Percentiles rank a stretch among this genome's conserved stretches.
These are phyloP conservation scores for Monarcha castaneiventris DNA, from an alignment of 2,113 vertebrate species.

Conservation along the genomic window DNA sequence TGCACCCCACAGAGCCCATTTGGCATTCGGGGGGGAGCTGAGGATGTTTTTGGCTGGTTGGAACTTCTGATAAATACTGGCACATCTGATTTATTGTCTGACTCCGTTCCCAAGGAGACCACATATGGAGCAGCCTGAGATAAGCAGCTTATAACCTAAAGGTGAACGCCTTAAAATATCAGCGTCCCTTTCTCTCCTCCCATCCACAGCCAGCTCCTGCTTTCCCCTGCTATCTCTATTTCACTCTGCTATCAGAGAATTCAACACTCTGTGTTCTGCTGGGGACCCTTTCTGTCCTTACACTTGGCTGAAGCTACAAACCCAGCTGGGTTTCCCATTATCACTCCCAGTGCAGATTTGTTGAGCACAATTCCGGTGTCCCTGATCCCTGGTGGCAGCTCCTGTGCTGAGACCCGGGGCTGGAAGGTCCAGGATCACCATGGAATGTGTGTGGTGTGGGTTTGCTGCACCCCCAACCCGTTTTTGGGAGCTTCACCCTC, in stretches of 20 bases:
- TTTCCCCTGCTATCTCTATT: background rate
- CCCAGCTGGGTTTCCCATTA: background rate
- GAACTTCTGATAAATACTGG: conserved; percentile 40
- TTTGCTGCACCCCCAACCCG: background rate
- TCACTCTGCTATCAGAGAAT: background rate
- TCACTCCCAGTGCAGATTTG: background rate
- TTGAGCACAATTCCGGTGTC: background rate
- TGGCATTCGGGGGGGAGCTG: background rate
- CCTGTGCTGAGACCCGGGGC: background rate
- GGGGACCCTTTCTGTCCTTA: background rate
- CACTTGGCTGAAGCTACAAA: background rate
- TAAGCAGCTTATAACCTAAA: conserved; percentile 35
- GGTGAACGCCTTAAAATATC: conserved; percentile 36
- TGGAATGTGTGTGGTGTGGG: rapidly evolving
- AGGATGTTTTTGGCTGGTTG: conserved; percentile 4
- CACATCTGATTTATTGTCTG: conserved; percentile 58
- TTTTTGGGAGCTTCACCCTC: background rate
- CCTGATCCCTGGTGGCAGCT: background rate
- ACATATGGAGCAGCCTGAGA: background rate
- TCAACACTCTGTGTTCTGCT: background rate
- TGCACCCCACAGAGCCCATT: background rate
- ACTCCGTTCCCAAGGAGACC: conserved; percentile 67
- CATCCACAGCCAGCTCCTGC: background rate
- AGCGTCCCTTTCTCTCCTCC: background rate
- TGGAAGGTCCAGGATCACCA: background rate